These are phyloP conservation scores for Cotesia glomerata DNA, from an alignment of 1,140 invertebrate species.

Conservation along the genomic window DNA sequence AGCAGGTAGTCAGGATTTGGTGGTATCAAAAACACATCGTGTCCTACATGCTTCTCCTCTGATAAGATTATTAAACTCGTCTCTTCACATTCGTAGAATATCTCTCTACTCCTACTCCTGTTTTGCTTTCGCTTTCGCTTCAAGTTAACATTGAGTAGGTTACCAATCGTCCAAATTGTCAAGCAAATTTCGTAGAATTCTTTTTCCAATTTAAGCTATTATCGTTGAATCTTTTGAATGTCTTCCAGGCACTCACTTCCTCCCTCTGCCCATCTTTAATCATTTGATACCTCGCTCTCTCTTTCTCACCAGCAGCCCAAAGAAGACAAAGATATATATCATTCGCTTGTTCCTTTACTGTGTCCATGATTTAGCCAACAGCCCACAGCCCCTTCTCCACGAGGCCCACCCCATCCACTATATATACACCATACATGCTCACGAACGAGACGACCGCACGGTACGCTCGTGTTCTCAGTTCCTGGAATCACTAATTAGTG, in stretches of 20 bases:
- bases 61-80: conserved; percentile 53
- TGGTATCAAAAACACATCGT: conserved; percentile 58
- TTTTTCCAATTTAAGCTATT: background rate
- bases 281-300: background rate
- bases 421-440: conserved; percentile 7
- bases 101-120: too few species aligned
- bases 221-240: background rate
- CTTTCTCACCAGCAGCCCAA: background rate
- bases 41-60: conserved; percentile 51
- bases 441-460: conserved; percentile 39
- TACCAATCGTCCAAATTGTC: conserved; percentile 22
- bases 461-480: conserved; percentile 52
- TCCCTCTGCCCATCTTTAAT: background rate
- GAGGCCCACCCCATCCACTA: background rate
- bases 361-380: background rate
- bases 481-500: conserved; percentile 58
- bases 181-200: background rate
- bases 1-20: conserved; percentile 28
- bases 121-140: too few species aligned
- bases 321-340: too few species aligned
- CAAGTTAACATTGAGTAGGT: too few species aligned
- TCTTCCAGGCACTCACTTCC: background rate
- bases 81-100: too few species aligned
- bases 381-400: background rate
- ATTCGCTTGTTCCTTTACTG: background rate